Percentiles rank a stretch among this genome's conserved stretches.
These are phyloP conservation scores for Tinamus guttatus DNA, from an alignment of 2,113 vertebrate genomes.

Conservation along the genomic window DNA sequence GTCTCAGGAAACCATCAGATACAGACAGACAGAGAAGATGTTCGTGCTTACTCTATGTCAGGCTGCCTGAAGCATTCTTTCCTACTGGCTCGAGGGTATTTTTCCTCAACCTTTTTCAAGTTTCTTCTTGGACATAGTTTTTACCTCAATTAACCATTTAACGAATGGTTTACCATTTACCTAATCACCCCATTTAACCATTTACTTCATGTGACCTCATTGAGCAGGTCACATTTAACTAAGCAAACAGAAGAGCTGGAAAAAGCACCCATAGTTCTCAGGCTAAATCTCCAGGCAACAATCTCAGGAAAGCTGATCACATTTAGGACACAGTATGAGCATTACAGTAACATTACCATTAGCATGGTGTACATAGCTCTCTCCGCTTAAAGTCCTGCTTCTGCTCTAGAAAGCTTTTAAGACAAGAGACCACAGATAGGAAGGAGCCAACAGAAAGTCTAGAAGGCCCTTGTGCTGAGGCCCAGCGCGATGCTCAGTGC, in stretches of 20 bases:
- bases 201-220: not conserved
- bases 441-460: not conserved
- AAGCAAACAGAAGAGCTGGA: not conserved
- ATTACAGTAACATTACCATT: not conserved
- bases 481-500: not conserved
- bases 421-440: not conserved
- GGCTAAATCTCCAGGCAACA: not conserved
- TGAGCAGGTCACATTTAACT: not conserved
- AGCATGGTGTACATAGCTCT: not conserved
- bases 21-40: rapidly evolving
- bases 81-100: too few relatives aligned
- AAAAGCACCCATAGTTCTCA: not conserved
- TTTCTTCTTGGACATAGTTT: not conserved
- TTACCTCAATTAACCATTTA: not conserved
- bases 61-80: not conserved
- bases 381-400: not conserved
- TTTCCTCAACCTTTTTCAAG: not conserved
- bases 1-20: not conserved
- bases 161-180: too few relatives aligned
- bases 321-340: not conserved
- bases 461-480: too few relatives aligned
- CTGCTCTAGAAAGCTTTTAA: not conserved
- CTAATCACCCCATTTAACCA: not conserved
- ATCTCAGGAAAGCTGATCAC: rapidly evolving
- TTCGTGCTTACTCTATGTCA: not conserved